Conservation (phyloP, 2,888 invertebrate genomes). For the Nasonovia ribisnigri region DNA sequence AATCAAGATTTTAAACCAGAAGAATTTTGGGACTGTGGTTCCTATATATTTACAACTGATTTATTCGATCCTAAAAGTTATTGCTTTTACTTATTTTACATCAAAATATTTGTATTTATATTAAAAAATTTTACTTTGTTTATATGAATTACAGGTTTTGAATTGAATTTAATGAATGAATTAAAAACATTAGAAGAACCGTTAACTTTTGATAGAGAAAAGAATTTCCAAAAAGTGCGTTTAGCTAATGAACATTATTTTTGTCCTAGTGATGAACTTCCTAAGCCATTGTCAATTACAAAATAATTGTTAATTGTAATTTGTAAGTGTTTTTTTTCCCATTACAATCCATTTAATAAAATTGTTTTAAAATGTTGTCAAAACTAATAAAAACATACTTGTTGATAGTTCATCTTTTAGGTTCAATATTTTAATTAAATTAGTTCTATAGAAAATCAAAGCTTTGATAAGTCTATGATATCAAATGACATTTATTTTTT, state of each 20-base stretch:
- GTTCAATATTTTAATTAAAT: background rate
- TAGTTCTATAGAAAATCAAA: background rate
- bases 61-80: constrained; percentile 55
- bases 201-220: background rate
- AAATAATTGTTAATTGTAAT: background rate
- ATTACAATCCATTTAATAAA: background rate
- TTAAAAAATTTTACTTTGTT: background rate
- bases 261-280: constrained; percentile 51
- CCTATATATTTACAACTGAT: constrained; percentile 33
- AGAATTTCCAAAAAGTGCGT: background rate
- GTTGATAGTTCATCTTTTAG: background rate
- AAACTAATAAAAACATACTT: background rate
- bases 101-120: background rate
- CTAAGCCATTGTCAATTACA: background rate
- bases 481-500: background rate
- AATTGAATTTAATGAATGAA: constrained; percentile 19
- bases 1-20: background rate
- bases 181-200: background rate
- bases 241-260: constrained; percentile 57
- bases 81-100: background rate
- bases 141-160: constrained; percentile 42
- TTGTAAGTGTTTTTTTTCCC: constrained; percentile 35
- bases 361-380: background rate
- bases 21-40: constrained; percentile 47
- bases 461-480: background rate